Base-by-base conservation (phyloP, 2,113 vertebrate genomes). In the Promerops cafer region DNA sequence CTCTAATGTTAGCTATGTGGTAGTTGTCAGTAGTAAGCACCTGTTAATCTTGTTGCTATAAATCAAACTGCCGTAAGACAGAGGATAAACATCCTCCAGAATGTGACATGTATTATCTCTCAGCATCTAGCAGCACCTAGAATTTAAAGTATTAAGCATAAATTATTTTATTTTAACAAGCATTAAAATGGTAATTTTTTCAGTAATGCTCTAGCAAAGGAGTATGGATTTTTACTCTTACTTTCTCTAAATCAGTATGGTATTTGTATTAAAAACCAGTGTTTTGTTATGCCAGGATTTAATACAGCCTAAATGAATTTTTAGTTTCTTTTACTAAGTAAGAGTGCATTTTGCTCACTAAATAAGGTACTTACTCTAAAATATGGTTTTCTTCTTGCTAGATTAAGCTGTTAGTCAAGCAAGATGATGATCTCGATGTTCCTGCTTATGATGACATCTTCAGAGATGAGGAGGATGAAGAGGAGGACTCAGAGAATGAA, bases 401-500 rank as follows among this genome's bases (percentile, higher is more conserved):
- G 99, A 98, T 99, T 80, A 99, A 99, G 87, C 97, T 99, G 52
- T 98, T 99, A 21, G 99, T 99, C 78, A 99, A 99, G 93, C 99
- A 99, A 95, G 99, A 99, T 2, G 99, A 99, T 37, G 99, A 99
- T 60, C 98, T 99, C 0, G 97, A 98, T 30, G 97, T 99, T 57
- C 99, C 99, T 22, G 95, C 98, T 17, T 99, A 99, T 2, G 99
- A 99, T 45, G 99, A 99, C 74, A 99, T 99, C 96, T 99, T 99
- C 94, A 97, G 98, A 66, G 99, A 99, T 35, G 99, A 99, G 2
- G 99, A 99, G 1, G 98, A 98, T 21, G 98, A 98, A 24, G 98
- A 97, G 5, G 98, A 97, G 6, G 98, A 98, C 84, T 99, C 98
- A 6, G 99, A 98, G 87, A 97, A 98, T 79, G 99, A 99, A 90